Evolutionary conservation across 2,113 vertebrate species (phyloP), one percentile per base, ranked within the genome.

Genomic region (Grantiella picta): DNA sequence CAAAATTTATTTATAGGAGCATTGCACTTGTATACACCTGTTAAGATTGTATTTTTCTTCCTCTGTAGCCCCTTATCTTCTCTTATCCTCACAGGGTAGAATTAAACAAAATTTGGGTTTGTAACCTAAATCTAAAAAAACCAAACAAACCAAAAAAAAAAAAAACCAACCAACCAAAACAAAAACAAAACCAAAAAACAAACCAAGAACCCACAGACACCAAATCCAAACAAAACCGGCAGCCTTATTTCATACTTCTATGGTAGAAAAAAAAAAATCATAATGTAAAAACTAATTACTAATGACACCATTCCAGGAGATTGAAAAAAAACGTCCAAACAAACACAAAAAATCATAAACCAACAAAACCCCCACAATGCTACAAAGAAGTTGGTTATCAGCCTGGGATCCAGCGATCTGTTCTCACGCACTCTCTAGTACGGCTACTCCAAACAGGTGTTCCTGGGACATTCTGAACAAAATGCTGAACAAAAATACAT

Each of bases 381-480:
- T 69, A 72, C 45, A 50, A 72, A 49, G 40, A 65, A 78, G 25
- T 13, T 1, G 2, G 31, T 61, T 79, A 57, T n/a, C 75, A 94
- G 50, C 14, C 63, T 68, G 52, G 25, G 75, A 86, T 86, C 38
- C 65, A 84, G 77, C 0, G 24, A 84, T 78, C 69, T 92, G 65
- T 78, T 94, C 77, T 78, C 24, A 5, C 22, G 8, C 0, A 11
- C 38, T 28, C 49, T 82, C 65, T 42, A 87, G 57, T 52, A 71
- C 0, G 53, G 89, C 82, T 89, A 80, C 59, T 94, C 89, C 77
- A 47, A 75, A 69, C 84, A 97, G 85, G 73, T 95, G 86, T 40
- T 97, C 82, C 84, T 95, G 91, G 93, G 96, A 94, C 94, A 82
- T 83, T 89, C 76, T 83, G 84, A 94, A 89, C 80, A 95, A 94